Evolutionary conservation across 2,113 vertebrate species (phyloP).

Genomic region (Eulemur macaco): DNA sequence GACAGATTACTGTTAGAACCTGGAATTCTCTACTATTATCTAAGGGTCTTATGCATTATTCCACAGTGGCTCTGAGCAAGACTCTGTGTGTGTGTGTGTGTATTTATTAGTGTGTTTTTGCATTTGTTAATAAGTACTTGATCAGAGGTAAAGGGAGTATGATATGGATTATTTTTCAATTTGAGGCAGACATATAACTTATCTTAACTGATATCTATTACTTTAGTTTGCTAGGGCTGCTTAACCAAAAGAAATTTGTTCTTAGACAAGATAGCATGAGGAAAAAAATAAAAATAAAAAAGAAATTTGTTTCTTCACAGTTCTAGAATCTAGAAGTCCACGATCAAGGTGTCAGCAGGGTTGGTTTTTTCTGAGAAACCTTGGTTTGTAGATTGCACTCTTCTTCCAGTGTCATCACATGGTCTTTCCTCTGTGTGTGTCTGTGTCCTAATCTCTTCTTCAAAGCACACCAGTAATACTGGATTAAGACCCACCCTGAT

Average conservation of each 20-base stretch:
- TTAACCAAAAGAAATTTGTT: background rate
- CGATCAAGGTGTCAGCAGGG: background rate
- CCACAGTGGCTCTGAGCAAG: background rate
- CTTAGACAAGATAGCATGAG: too few relatives aligned
- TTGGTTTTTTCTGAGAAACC: background rate
- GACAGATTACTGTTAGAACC: background rate
- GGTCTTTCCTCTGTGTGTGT: background rate
- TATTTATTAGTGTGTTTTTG: background rate
- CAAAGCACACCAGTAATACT: background rate
- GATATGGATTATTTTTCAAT: background rate
- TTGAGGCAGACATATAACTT: background rate
- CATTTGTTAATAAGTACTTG: background rate
- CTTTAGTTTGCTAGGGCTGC: background rate
- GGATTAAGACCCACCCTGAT: background rate
- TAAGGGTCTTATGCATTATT: background rate
- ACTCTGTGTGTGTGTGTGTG: background rate
- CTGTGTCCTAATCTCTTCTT: background rate
- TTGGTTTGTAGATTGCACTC: background rate
- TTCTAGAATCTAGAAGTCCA: background rate
- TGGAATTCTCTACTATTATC: background rate
- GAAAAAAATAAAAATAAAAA: too few relatives aligned
- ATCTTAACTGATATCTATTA: background rate
- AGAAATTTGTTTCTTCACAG: background rate
- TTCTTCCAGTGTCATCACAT: background rate
- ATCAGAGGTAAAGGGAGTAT: background rate